These are phyloP conservation scores for Iphiclides podalirius DNA, from an alignment of 2,888 invertebrate species.

Conservation along the genomic window DNA sequence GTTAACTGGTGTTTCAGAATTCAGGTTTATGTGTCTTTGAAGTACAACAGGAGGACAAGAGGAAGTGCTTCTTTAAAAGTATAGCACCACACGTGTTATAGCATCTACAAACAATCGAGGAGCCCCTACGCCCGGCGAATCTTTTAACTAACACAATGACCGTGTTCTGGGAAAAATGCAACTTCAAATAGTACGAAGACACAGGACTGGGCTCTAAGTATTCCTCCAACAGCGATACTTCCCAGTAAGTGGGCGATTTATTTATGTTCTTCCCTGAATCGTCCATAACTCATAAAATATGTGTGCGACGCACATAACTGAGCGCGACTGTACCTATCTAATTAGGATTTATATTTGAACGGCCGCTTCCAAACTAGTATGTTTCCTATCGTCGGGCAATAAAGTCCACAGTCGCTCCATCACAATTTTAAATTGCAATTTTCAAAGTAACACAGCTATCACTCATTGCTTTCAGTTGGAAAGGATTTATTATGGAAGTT, in stretches of 20 bases:
- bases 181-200: constrained; percentile 1
- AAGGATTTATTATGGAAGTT: constrained; percentile 25
- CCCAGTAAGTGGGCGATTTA: constrained; percentile 30
- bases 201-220: background rate
- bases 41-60: too few relatives aligned
- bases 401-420: background rate
- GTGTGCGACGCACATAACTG: constrained; percentile 38
- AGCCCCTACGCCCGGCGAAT: constrained; percentile 11
- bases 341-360: constrained; percentile 38
- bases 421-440: constrained; percentile 16
- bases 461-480: constrained; percentile 26
- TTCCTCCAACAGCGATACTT: constrained; percentile 16
- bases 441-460: constrained; percentile 24
- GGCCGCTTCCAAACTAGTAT: background rate
- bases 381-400: constrained; percentile 17
- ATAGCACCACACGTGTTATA: background rate
- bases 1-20: too few relatives aligned
- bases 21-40: too few relatives aligned
- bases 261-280: constrained; percentile 43
- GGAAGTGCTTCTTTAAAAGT: constrained; percentile 6
- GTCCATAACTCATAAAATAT: constrained; percentile 53
- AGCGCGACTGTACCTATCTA: constrained; percentile 41
- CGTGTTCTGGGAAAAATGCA: constrained; percentile 7
- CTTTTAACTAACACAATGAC: constrained; percentile 19
- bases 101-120: constrained; percentile 15